A percentile compares a stretch with the other conserved stretches of the same genome.
These are phyloP conservation scores for Leucozona laternaria DNA, from an alignment of 2,888 invertebrate genomes.

Conservation along the genomic window DNA sequence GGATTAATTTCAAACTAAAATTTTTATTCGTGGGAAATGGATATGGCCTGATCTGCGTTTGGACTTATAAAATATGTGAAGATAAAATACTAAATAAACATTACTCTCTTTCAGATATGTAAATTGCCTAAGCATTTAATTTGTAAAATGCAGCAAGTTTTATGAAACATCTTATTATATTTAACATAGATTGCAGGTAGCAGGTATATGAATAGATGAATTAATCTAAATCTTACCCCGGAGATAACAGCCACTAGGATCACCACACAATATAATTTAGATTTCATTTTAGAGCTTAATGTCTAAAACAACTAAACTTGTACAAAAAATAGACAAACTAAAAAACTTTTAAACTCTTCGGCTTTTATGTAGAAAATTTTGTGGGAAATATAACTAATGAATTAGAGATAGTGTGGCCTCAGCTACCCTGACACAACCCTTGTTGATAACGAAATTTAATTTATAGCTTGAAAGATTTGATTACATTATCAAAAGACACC, in stretches of 20 bases:
- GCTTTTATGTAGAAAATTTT: constrained; percentile 1
- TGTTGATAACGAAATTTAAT: background rate
- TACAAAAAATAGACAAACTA: no score
- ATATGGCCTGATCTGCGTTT: no score
- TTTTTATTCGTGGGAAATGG: no score
- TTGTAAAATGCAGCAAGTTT: no score
- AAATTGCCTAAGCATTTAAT: no score
- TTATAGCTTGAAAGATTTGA: background rate
- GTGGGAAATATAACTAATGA: background rate
- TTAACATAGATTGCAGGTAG: no score
- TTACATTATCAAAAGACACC: background rate
- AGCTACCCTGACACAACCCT: background rate
- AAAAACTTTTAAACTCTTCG: background rate
- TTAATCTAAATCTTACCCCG: background rate
- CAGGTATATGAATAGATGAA: no score
- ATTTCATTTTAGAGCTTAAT: background rate
- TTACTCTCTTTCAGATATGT: no score
- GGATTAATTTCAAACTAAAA: no score
- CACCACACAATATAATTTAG: background rate
- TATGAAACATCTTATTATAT: no score
- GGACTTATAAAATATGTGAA: no score
- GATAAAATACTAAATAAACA: no score
- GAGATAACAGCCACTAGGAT: background rate
- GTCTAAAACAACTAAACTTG: background rate
- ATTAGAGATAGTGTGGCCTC: background rate